Evolutionary conservation across 2,888 invertebrate species (phyloP).

Genomic region (Ennomos quercinarius): DNA sequence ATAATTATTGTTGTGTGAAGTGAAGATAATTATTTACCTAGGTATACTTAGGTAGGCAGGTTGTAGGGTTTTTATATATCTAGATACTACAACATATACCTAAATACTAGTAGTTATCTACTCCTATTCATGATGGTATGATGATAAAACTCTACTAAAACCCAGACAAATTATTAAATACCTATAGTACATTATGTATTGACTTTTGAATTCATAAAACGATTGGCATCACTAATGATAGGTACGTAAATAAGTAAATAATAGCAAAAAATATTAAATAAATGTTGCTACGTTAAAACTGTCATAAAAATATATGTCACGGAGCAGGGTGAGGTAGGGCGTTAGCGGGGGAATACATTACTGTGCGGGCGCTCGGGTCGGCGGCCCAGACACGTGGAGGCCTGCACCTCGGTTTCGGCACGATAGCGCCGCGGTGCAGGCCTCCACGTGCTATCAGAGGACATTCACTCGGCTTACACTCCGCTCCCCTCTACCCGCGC

Average conservation of each 20-base stretch:
- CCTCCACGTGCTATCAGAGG: conserved; percentile 81
- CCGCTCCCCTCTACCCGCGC: conserved; percentile 58
- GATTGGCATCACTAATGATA: background rate
- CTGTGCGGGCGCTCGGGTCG: conserved; percentile 58
- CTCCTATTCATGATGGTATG: too few relatives aligned
- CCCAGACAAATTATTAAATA: too few relatives aligned
- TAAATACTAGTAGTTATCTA: too few relatives aligned
- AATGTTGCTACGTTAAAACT: conserved; percentile 2
- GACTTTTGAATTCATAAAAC: too few relatives aligned
- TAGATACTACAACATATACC: too few relatives aligned
- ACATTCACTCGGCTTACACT: conserved; percentile 67
- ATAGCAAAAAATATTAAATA: conserved; percentile 3
- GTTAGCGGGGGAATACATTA: conserved; percentile 51
- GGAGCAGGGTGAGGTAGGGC: conserved; percentile 46
- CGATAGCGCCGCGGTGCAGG: conserved; percentile 75
- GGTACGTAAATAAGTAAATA: conserved; percentile 1
- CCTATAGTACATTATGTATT: background rate
- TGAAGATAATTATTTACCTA: too few relatives aligned
- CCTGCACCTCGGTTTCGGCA: conserved; percentile 73
- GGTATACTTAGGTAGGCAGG: too few relatives aligned
- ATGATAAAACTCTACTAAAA: too few relatives aligned
- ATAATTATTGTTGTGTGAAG: too few relatives aligned
- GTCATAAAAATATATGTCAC: conserved; percentile 28
- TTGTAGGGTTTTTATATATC: too few relatives aligned
- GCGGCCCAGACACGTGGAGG: conserved; percentile 82